Conservation (phyloP, 2,797 vertebrate species). For the Aselliscus stoliczkanus region DNA sequence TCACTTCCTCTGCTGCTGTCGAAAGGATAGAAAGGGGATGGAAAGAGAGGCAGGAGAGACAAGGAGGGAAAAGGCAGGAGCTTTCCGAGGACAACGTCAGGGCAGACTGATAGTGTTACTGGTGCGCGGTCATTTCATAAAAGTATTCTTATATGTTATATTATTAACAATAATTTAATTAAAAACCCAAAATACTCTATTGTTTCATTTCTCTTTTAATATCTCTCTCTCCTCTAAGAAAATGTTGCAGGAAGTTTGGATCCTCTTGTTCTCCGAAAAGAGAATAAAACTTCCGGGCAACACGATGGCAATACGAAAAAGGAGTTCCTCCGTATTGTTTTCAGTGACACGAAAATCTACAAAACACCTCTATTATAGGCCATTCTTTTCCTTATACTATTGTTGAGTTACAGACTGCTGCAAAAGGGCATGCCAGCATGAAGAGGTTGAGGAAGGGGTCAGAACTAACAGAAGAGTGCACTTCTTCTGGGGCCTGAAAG, state of each 20-base stretch:
- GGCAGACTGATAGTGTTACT: constrained; percentile 85
- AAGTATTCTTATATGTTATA: constrained; percentile 86
- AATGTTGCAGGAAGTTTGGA: constrained; percentile 82
- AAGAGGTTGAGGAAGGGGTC: constrained; percentile 76
- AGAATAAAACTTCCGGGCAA: constrained; percentile 80
- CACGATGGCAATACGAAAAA: constrained; percentile 80
- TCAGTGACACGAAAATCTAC: constrained; percentile 84
- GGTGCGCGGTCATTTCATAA: constrained; percentile 84
- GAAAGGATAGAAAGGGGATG: constrained; percentile 70
- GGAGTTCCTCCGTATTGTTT: constrained; percentile 81
- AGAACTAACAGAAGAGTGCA: constrained; percentile 97
- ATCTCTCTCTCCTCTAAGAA: constrained; percentile 86
- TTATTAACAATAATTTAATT: constrained; percentile 89
- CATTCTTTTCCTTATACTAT: constrained; percentile 83
- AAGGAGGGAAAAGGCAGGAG: constrained; percentile 59
- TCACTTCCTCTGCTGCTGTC: constrained; percentile 81
- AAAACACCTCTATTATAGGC: constrained; percentile 85
- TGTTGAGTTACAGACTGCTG: constrained; percentile 85
- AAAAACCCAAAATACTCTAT: constrained; percentile 89
- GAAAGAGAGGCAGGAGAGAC: constrained; percentile 54
- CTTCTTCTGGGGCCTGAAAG: constrained; percentile 91
- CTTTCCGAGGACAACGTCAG: constrained; percentile 79
- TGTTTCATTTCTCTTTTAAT: constrained; percentile 86
- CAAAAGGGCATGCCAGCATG: constrained; percentile 85
- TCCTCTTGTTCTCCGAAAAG: constrained; percentile 81